Evolutionary conservation across 2,888 invertebrate species (phyloP).

Genomic region (Drosophila ezoana): DNA sequence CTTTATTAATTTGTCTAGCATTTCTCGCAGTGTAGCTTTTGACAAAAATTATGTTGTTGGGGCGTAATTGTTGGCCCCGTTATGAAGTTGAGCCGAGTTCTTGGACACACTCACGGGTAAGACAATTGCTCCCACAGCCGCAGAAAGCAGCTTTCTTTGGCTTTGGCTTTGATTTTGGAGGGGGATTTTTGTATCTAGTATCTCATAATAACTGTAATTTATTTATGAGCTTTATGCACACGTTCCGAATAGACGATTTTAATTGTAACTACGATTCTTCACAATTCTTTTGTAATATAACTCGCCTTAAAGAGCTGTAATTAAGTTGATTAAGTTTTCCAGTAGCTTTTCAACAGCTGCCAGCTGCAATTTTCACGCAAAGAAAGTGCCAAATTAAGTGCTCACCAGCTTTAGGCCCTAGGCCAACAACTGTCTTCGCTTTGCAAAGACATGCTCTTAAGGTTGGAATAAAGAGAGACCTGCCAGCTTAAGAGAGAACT

Average conservation of each 20-base stretch:
- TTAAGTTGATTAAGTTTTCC: constrained; percentile 44
- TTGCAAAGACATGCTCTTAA: not conserved
- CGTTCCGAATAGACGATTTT: constrained; percentile 52
- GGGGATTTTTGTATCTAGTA: constrained; percentile 3
- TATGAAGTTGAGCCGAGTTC: constrained; percentile 47
- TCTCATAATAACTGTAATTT: constrained; percentile 65
- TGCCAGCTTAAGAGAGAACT: constrained; percentile 7
- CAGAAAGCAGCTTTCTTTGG: constrained; percentile 62
- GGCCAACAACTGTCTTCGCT: constrained; percentile 29
- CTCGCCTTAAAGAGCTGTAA: constrained; percentile 48
- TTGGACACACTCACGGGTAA: constrained; percentile 60
- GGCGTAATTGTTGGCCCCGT: constrained; percentile 79
- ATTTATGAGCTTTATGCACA: constrained; percentile 60
- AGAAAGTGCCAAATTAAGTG: constrained; percentile 49
- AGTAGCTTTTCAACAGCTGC: constrained; percentile 29
- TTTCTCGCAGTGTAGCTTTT: constrained; percentile 59
- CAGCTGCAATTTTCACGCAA: constrained; percentile 30
- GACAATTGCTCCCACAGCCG: constrained; percentile 78
- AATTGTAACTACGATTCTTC: constrained; percentile 34
- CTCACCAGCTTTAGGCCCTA: constrained; percentile 28
- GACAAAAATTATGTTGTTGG: constrained; percentile 62
- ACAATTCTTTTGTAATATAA: constrained; percentile 11
- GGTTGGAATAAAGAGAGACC: constrained; percentile 2
- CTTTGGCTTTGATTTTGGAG: constrained; percentile 35
- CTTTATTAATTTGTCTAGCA: constrained; percentile 61